Evolutionary conservation across 1,140 invertebrate species (phyloP).

Genomic region (Formica selysi): DNA sequence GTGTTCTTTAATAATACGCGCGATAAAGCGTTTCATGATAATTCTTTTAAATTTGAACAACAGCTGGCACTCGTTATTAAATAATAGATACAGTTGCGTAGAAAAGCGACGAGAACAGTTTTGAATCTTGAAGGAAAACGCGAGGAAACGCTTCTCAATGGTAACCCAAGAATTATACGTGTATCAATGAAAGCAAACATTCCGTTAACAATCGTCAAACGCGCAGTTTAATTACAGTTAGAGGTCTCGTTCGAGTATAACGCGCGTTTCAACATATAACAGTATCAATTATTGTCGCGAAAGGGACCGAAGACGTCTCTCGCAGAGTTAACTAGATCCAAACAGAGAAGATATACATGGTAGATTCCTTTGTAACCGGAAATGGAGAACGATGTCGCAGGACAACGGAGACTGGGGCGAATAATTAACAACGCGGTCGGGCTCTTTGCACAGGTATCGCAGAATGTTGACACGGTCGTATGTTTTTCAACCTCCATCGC

Average conservation of each 20-base stretch:
- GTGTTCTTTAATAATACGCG: neutral
- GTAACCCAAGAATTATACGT: neutral
- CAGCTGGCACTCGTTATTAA: neutral
- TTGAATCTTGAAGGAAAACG: neutral
- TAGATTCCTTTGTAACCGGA: conserved; percentile 51
- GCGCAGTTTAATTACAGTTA: neutral
- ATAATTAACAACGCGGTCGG: conserved; percentile 49
- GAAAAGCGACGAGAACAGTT: neutral
- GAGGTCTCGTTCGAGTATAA: neutral
- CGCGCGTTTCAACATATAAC: neutral
- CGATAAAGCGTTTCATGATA: neutral
- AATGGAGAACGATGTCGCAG: conserved; percentile 29
- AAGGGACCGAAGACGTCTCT: neutral
- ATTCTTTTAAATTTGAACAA: conserved; percentile 5
- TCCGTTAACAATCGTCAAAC: neutral
- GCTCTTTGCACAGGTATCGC: conserved; percentile 6
- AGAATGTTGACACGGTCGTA: conserved; percentile 1
- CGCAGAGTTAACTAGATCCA: conserved; percentile 39
- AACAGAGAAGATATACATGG: conserved; percentile 37
- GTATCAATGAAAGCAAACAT: neutral
- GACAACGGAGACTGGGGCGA: conserved; percentile 27
- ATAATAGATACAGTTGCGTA: neutral
- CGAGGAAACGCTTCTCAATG: neutral
- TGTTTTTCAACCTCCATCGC: neutral
- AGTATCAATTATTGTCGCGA: conserved; percentile 50